Percentiles rank a stretch among this genome's conserved stretches.
phyloP scores from a whole-genome alignment of 2,113 vertebrate species.

The Ochotona princeps region DNA sequence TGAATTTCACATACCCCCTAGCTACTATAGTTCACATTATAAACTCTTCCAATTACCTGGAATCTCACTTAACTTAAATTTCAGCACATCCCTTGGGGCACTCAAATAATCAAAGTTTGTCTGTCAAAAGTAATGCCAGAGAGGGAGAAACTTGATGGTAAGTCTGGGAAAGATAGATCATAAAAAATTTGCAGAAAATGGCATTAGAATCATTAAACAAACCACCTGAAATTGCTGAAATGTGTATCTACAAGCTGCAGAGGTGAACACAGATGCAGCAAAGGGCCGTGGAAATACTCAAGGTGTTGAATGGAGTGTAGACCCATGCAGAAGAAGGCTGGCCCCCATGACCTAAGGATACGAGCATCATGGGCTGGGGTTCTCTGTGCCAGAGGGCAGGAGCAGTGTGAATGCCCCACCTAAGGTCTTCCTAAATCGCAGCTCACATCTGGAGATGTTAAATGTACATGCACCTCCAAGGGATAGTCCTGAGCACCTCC shows the following conservation, averaged over 20 bases:
- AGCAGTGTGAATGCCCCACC: accelerated
- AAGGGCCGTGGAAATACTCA: neutral
- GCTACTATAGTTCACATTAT: slow-evolving; percentile 76
- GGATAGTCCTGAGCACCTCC: too few species aligned
- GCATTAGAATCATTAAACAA: slow-evolving; percentile 55
- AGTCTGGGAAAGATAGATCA: slow-evolving; percentile 66
- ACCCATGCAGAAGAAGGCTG: accelerated
- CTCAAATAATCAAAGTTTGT: slow-evolving; percentile 78
- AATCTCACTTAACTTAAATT: slow-evolving; percentile 80
- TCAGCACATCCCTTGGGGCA: slow-evolving; percentile 71
- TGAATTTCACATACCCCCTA: slow-evolving; percentile 71
- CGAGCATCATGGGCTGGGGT: accelerated
- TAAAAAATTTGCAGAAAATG: slow-evolving; percentile 60
- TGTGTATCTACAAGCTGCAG: slow-evolving; percentile 42
- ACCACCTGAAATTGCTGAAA: slow-evolving; percentile 47
- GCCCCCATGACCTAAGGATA: accelerated
- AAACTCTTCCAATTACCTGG: slow-evolving; percentile 82
- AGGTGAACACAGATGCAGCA: neutral
- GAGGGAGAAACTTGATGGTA: slow-evolving; percentile 1
- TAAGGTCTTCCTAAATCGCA: neutral
- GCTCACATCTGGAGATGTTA: neutral
- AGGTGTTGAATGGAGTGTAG: accelerated
- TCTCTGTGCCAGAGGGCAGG: neutral
- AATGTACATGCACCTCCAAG: neutral
- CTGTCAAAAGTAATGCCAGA: slow-evolving; percentile 63